Base-by-base conservation (phyloP, 1,140 invertebrate genomes). In the Manduca sexta region DNA sequence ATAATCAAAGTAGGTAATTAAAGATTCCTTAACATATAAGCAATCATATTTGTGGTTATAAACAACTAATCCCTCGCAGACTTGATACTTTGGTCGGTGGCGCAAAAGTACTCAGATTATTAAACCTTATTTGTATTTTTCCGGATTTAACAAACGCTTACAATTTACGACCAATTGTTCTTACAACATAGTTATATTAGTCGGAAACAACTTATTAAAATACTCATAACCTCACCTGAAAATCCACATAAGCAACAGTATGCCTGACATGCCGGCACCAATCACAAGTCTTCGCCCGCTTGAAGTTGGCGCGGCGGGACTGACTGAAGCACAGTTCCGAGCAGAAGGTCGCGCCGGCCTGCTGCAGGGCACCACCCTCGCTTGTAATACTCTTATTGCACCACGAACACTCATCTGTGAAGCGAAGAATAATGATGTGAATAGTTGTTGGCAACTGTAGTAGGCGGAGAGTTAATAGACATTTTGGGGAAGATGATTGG, bases 241-340 rank as follows among this genome's bases (percentile, higher is more conserved):
- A 95, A 77, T 97, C 95, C 12, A 96, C 94, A 65, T 96, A 96
- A 60, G 93, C 96, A n/a, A 97, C 93, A 0, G 95, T 95, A 67
- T 96, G 94, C 15, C 95, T 86, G 7, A 97, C 92, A 68, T 97
- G 95, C 53, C 93, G 90, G 75, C 95, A 97, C 95, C 95, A 97
- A 77, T 97, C 95, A 73, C 95, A 97, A n/a, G 94, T 94, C 80
- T 95, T 95, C 49, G 94, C 94, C 60, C 93, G 92, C 78, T 97
- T 97, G 80, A 96, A 96, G 52, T 93, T 94, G 0, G 95, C 95
- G 35, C 95, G 86, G 40, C 95, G 86, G 11, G 94, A 95, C 69
- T 95, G 94, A 6, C 93, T 93, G 83, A 97, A 97, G 83, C 95
- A 97, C 15, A 94, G 84, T 73, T 97, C 95, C 1, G 94, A 95